These are phyloP conservation scores for Heliconius himera DNA, from an alignment of 1,140 invertebrate genomes.

Conservation along the genomic window DNA sequence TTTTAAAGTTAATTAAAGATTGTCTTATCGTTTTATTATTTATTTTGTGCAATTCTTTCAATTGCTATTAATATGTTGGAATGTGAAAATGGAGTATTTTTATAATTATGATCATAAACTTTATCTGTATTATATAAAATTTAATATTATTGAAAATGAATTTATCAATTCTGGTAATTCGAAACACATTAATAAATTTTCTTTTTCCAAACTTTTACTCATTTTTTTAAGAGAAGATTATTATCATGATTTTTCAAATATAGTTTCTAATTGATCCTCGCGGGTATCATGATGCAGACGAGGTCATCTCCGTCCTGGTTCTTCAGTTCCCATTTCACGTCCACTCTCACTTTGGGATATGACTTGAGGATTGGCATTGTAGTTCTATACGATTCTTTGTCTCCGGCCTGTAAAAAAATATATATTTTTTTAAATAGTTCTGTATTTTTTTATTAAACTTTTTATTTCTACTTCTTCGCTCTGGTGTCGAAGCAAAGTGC, in stretches of 20 bases:
- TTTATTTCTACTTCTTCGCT: no score
- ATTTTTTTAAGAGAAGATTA: no score
- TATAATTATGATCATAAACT: not conserved
- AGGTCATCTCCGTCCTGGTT: constrained; percentile 83
- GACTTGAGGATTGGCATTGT: constrained; percentile 83
- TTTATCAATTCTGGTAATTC: not conserved
- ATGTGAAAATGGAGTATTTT: constrained; percentile 2
- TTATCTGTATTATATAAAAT: not conserved
- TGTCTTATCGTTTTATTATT: no score
- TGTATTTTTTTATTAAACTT: no score
- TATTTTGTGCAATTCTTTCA: not conserved
- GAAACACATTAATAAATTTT: not conserved
- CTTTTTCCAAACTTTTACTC: not conserved
- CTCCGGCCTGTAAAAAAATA: constrained; percentile 66
- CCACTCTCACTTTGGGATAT: constrained; percentile 86
- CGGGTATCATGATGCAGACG: constrained; percentile 86
- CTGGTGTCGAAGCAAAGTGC: no score
- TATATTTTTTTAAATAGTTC: not conserved
- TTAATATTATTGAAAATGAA: not conserved
- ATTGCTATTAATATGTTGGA: not conserved
- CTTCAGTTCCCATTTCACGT: constrained; percentile 88
- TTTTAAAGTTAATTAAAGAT: no score
- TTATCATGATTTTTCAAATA: not conserved
- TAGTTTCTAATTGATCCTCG: constrained; percentile 74
- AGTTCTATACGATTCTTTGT: constrained; percentile 83